Base-by-base conservation (phyloP, 2,113 vertebrate genomes). In the Micromys minutus region DNA sequence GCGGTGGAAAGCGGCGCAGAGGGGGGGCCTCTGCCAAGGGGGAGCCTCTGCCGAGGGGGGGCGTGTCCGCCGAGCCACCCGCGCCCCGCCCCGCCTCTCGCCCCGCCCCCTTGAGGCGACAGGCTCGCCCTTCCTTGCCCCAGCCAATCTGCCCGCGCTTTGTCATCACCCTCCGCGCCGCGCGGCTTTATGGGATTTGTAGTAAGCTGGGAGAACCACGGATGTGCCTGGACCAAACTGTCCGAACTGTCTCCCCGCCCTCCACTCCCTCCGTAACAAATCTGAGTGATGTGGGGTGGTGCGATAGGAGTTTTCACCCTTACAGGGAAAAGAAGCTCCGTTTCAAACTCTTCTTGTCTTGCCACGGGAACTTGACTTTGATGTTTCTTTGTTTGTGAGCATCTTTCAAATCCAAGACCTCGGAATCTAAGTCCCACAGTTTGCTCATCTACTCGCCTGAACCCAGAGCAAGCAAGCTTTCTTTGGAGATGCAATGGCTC, bases 91-190 rank as follows among this genome's bases (percentile, higher is more conserved):
- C 50, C 86, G 94, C 87, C 50, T 55, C 77, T 47, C 61, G 74
- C 74, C 95, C 89, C 52, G 36, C 87, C 84, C 97, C 98, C 98
- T 97, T 98, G 98, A 99, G 98, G 99, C 61, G 31, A 61, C 89
- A 91, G 83, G 94, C 87, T 85, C 80, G 45, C 59, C 95, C 91
- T n/a, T 45, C 95, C 95, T 91, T 24, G 17, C 0, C 1, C 1
- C 11, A n/a, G 36, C 97, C 96, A 94, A 97, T 96, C 96, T 1
- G 9, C 6, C 11, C 21, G 0, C 21, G 11, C 1, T 0, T 72
- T 93, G 86, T 98, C 87, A 95, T 95, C 92, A 71, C 50, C 36
- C 7, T 57, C n/a, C 26, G 94, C 71, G 76, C 34, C 89, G 72
- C 88, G 2, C 34, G 61, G 90, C 47, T 80, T 67, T 76, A 79